phyloP scores from a whole-genome alignment of 2,888 invertebrate genomes.

The Geotrupes spiniger region DNA sequence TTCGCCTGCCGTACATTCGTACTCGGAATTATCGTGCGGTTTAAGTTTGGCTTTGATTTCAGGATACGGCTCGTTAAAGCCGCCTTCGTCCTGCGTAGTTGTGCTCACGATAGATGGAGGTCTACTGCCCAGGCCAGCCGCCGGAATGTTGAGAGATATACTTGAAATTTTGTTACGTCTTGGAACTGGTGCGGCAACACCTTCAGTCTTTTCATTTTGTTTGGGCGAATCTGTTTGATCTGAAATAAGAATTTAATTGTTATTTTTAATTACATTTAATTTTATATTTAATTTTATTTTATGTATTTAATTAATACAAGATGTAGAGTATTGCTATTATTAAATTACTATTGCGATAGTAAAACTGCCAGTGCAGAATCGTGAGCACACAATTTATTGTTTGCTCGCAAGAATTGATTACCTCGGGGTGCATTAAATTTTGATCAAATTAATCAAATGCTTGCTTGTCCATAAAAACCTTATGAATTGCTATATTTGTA shows the following conservation, averaged over 20 bases:
- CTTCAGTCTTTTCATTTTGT: conserved; percentile 41
- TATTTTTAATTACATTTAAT: no score
- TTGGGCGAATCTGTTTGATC: conserved; percentile 36
- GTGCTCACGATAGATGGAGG: conserved; percentile 69
- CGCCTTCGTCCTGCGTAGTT: conserved; percentile 59
- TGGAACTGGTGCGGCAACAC: conserved; percentile 39
- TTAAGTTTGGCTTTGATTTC: conserved; percentile 60
- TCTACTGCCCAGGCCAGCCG: conserved; percentile 61
- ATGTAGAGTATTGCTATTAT: no score
- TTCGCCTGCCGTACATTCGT: conserved; percentile 21
- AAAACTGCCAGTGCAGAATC: no score
- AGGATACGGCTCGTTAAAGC: conserved; percentile 70
- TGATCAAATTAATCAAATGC: no score
- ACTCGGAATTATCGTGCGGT: conserved; percentile 42
- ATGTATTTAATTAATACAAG: no score
- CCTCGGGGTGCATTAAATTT: no score
- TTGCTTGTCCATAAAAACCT: no score
- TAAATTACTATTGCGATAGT: no score
- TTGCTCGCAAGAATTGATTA: no score
- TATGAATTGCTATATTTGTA: no score
- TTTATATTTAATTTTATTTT: no score
- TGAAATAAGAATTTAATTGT: conserved; percentile 24
- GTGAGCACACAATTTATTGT: no score
- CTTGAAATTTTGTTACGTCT: conserved; percentile 59
- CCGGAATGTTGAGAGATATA: conserved; percentile 62